Percentiles rank a stretch among this genome's conserved stretches.
These are phyloP conservation scores for Aricia artaxerxes DNA, from an alignment of 2,888 invertebrate species.

Conservation along the genomic window DNA sequence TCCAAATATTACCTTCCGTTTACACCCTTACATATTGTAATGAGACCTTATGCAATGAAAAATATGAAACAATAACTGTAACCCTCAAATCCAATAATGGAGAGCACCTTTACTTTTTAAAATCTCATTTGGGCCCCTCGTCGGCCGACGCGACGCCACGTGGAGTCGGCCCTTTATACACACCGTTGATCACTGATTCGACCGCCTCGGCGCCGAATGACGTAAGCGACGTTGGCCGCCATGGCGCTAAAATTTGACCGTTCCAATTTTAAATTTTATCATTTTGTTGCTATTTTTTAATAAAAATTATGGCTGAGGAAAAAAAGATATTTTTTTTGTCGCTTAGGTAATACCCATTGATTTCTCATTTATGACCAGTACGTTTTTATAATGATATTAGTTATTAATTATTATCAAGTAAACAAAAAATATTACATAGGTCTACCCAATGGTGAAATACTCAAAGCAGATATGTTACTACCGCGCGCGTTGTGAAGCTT, in stretches of 20 bases:
- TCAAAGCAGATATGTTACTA: too few relatives aligned
- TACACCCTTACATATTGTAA: background rate
- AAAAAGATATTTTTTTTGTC: too few relatives aligned
- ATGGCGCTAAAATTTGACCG: conserved; percentile 23
- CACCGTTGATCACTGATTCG: conserved; percentile 73
- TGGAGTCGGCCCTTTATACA: conserved; percentile 67
- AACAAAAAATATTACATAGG: too few relatives aligned
- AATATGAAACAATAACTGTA: conserved; percentile 31
- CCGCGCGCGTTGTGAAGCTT: too few relatives aligned
- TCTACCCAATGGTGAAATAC: too few relatives aligned
- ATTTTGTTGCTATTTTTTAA: background rate
- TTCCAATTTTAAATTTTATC: background rate
- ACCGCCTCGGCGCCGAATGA: conserved; percentile 50
- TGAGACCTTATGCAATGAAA: conserved; percentile 21
- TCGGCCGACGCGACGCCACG: conserved; percentile 45
- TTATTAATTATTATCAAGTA: too few relatives aligned
- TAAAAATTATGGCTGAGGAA: too few relatives aligned
- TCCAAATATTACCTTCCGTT: background rate
- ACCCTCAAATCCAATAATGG: conserved; percentile 30
- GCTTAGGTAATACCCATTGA: too few relatives aligned
- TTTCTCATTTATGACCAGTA: too few relatives aligned
- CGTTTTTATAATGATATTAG: too few relatives aligned
- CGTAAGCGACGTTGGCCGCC: conserved; percentile 50
- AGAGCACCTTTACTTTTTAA: conserved; percentile 47
- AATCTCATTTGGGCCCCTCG: conserved; percentile 58